A percentile compares a stretch with the other conserved stretches of the same genome.
Evolutionary conservation across 2,888 invertebrate genomes (phyloP).

Genomic region (Agapostemon virescens): DNA sequence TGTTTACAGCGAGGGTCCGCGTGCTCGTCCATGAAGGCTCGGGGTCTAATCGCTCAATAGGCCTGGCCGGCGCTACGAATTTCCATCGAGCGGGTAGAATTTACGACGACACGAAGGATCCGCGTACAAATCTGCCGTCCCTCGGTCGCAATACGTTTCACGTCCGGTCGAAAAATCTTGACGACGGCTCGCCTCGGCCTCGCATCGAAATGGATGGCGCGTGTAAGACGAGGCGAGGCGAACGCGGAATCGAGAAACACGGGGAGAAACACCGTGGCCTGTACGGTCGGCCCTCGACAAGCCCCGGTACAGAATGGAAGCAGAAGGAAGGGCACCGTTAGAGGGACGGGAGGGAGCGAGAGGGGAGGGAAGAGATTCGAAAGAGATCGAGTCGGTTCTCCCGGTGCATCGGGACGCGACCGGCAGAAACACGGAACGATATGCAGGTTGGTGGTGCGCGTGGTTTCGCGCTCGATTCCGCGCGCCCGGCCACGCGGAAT

Average conservation of each 20-base stretch:
- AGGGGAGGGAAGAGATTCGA: conserved; percentile 12
- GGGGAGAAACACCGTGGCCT: conserved; percentile 35
- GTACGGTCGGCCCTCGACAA: conserved; percentile 7
- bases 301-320: background rate
- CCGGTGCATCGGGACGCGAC: conserved; percentile 20
- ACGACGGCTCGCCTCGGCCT: conserved; percentile 10
- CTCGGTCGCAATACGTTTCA: conserved; percentile 42
- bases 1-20: background rate
- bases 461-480: conserved; percentile 49
- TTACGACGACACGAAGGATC: conserved; percentile 41
- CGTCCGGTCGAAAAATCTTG: conserved; percentile 46
- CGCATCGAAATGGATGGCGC: conserved; percentile 57
- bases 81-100: conserved; percentile 26
- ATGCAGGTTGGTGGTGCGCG: conserved; percentile 40
- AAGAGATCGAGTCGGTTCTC: background rate
- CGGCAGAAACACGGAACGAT: conserved; percentile 23
- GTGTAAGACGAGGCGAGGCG: conserved; percentile 41
- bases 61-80: conserved; percentile 19
- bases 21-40: background rate
- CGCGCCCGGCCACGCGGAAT: conserved; percentile 34
- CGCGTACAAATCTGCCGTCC: conserved; percentile 52
- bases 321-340: conserved; percentile 4
- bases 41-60: conserved; percentile 22
- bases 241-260: conserved; percentile 62
- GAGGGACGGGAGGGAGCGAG: background rate